Conservation (phyloP, 2,888 invertebrate genomes). For the Volucella bombylans region DNA sequence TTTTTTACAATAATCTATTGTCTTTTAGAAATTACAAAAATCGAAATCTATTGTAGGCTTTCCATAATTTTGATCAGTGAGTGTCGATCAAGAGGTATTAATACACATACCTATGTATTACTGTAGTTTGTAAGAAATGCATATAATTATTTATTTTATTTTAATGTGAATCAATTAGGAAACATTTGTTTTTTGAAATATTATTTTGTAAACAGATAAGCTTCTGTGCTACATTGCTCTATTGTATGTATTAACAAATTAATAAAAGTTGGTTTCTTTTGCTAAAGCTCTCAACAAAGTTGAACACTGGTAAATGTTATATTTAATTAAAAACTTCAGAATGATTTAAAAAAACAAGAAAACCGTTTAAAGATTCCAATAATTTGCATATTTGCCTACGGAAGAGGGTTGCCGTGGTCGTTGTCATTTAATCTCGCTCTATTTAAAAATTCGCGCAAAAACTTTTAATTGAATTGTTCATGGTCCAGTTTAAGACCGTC, state of each 20-base stretch:
- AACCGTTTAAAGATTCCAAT: slow-evolving; percentile 47
- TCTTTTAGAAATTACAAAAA: too few species aligned
- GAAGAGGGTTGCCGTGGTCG: slow-evolving; percentile 22
- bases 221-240: not conserved
- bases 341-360: slow-evolving; percentile 33
- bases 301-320: slow-evolving; percentile 23
- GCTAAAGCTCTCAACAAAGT: slow-evolving; percentile 44
- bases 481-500: slow-evolving; percentile 35
- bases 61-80: too few species aligned
- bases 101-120: too few species aligned
- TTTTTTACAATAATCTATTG: too few species aligned
- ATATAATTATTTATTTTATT: too few species aligned
- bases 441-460: slow-evolving; percentile 56
- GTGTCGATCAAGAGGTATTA: too few species aligned
- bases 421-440: slow-evolving; percentile 50
- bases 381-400: slow-evolving; percentile 58
- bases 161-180: too few species aligned
- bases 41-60: too few species aligned
- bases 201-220: too few species aligned
- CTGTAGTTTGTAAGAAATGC: too few species aligned
- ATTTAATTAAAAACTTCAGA: slow-evolving; percentile 60
- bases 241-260: slow-evolving; percentile 18
- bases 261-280: slow-evolving; percentile 22
- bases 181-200: too few species aligned
- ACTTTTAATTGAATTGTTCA: slow-evolving; percentile 67